These are phyloP conservation scores for Drosophila tropicalis DNA, from an alignment of 1,140 invertebrate species.

Conservation along the genomic window DNA sequence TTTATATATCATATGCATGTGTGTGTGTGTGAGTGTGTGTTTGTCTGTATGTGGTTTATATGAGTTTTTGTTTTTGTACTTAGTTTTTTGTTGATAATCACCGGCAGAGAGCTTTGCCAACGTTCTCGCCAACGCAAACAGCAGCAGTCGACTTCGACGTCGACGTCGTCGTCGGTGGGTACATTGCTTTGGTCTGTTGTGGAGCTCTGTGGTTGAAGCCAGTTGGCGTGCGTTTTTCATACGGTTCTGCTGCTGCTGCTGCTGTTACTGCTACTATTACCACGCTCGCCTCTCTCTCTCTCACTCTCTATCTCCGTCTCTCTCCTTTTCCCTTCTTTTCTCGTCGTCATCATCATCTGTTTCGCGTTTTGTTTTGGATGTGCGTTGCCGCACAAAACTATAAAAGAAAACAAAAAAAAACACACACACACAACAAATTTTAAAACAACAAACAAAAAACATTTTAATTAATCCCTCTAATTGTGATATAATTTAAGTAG, in stretches of 20 bases:
- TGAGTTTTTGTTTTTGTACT: slow-evolving; percentile 1
- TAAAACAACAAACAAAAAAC: too few species aligned
- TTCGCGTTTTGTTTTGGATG: slow-evolving; percentile 43
- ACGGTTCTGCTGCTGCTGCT: slow-evolving; percentile 6
- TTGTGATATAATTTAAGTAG: slow-evolving; percentile 61
- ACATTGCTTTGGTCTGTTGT: slow-evolving; percentile 70
- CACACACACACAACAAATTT: too few species aligned
- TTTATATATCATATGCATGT: not conserved
- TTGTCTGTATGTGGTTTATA: not conserved
- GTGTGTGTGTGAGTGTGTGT: not conserved
- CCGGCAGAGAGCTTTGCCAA: slow-evolving; percentile 9
- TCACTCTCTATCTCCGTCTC: not conserved
- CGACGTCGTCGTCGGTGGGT: slow-evolving; percentile 58
- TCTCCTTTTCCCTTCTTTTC: slow-evolving; percentile 19
- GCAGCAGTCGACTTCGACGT: slow-evolving; percentile 31
- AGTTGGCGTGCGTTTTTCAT: slow-evolving; percentile 12
- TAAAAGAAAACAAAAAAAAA: not conserved
- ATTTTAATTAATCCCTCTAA: slow-evolving; percentile 37
- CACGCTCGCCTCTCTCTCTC: slow-evolving; percentile 16
- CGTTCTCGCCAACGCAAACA: slow-evolving; percentile 20
- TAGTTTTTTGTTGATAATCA: slow-evolving; percentile 49
- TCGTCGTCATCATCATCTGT: slow-evolving; percentile 29
- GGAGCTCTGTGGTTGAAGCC: slow-evolving; percentile 40
- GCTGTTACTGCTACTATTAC: slow-evolving; percentile 13
- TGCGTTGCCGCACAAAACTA: slow-evolving; percentile 16